phyloP scores from a whole-genome alignment of 2,797 vertebrate species.

The Ataeniobius toweri region DNA sequence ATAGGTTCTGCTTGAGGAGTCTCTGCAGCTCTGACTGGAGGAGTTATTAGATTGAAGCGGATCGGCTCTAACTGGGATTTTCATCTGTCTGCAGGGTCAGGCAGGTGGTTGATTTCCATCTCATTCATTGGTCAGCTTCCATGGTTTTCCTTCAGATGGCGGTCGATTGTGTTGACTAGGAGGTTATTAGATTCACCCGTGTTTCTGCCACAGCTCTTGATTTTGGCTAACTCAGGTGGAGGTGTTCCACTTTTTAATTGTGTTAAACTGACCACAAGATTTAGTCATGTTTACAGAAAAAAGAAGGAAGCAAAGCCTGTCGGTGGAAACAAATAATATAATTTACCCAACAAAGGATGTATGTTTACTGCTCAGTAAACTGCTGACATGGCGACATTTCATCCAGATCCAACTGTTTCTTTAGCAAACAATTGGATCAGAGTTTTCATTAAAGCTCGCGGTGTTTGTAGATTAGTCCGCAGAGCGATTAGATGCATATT shows the following conservation, averaged over 20 bases:
- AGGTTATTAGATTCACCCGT: neutral
- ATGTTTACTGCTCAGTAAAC: neutral
- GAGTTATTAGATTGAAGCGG: too few species aligned
- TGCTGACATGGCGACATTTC: neutral
- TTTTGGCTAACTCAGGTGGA: neutral
- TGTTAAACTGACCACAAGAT: neutral
- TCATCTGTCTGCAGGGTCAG: neutral
- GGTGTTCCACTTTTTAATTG: neutral
- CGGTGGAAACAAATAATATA: neutral
- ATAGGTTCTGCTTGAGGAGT: neutral
- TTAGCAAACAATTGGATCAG: neutral
- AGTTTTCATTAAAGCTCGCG: too few species aligned
- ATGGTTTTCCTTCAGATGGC: neutral
- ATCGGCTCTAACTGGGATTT: too few species aligned
- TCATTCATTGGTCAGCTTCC: neutral
- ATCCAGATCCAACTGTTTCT: neutral
- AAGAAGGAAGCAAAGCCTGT: neutral
- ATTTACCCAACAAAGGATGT: too few species aligned
- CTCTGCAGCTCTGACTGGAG: too few species aligned
- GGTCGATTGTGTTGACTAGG: neutral
- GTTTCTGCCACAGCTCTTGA: neutral
- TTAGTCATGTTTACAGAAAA: neutral
- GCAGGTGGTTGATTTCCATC: neutral
- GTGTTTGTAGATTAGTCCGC: too few species aligned
- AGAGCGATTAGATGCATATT: neutral